Conservation (phyloP, 2,797 vertebrate genomes). For the Enteromius treurensis region DNA sequence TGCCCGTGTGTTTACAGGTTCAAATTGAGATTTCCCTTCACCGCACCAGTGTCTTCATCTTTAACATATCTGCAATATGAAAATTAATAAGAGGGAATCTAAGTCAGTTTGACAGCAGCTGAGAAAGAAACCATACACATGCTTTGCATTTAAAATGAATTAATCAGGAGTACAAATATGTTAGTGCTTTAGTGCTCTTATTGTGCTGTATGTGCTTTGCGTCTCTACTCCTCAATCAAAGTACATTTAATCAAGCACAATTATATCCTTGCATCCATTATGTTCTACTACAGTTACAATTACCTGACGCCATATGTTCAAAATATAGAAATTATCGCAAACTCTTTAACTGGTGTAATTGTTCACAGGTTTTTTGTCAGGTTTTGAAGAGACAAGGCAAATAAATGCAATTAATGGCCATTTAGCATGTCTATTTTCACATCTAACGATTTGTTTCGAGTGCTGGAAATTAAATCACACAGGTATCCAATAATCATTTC, state of each 20-base stretch:
- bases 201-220: neutral
- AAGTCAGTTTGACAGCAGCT: neutral
- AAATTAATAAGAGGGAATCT: neutral
- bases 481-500: slow-evolving; percentile 25
- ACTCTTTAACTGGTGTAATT: neutral
- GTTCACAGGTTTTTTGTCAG: slow-evolving; percentile 2
- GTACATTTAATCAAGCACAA: slow-evolving; percentile 17
- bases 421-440: neutral
- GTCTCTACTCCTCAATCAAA: slow-evolving; percentile 14
- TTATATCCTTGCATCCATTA: neutral
- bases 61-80: neutral
- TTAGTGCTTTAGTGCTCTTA: neutral
- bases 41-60: neutral
- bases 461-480: slow-evolving; percentile 16
- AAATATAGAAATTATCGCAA: slow-evolving; percentile 1
- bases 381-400: neutral
- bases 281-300: slow-evolving; percentile 5
- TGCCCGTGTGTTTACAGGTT: neutral
- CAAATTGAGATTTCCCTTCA: neutral
- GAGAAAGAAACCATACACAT: neutral
- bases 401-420: neutral
- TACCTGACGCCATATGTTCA: slow-evolving; percentile 16
- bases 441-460: neutral
- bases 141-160: neutral
- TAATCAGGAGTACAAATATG: neutral